Conservation (phyloP, 2,113 vertebrate species). For the Nansenia antarctica region DNA sequence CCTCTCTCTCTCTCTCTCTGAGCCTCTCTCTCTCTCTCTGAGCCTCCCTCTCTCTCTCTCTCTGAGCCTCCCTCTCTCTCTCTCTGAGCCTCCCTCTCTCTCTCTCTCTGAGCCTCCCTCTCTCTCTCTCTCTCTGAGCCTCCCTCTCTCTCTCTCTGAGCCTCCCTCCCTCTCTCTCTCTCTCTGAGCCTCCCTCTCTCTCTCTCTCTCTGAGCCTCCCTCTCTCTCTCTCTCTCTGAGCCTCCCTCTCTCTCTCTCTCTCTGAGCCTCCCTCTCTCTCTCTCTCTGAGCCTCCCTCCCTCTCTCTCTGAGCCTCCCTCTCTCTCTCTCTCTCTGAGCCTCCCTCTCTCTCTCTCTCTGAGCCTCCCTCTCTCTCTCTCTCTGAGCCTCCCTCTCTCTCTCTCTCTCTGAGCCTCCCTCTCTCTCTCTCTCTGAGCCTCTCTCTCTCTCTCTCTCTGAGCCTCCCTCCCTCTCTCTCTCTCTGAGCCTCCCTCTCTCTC, state of each 20-base stretch:
- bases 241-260: neutral
- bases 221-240: neutral
- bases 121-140: neutral
- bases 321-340: neutral
- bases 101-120: neutral
- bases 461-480: neutral
- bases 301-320: neutral
- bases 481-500: too few species aligned
- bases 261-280: neutral
- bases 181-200: neutral
- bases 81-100: neutral
- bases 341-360: neutral
- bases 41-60: too few species aligned
- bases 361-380: neutral
- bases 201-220: neutral
- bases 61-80: neutral
- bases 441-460: too few species aligned
- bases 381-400: neutral
- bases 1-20: neutral
- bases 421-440: slow-evolving; percentile 9
- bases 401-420: neutral
- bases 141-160: neutral
- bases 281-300: neutral
- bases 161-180: neutral
- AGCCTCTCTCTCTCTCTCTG: neutral